phyloP scores from a whole-genome alignment of 2,888 invertebrate genomes.

The Ectemnius continuus region DNA sequence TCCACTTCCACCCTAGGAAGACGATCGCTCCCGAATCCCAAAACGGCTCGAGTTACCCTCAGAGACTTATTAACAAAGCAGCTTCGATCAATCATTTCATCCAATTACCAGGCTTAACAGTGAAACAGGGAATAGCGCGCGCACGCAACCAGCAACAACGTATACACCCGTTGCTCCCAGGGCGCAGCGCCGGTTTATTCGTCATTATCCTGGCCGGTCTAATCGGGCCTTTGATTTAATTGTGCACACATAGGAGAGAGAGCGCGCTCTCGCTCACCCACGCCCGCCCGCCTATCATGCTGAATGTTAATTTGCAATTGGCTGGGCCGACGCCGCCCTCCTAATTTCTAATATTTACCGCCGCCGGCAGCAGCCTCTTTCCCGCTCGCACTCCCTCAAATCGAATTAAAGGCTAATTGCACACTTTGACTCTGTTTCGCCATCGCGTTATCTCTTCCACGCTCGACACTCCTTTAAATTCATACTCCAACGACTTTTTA shows the following conservation, averaged over 20 bases:
- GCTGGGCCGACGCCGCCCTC: not conserved
- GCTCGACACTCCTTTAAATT: too few species aligned
- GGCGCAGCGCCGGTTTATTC: not conserved
- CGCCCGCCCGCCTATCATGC: too few species aligned
- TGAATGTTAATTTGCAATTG: not conserved
- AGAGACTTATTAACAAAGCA: conserved; percentile 52
- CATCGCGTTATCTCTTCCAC: not conserved
- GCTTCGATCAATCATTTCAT: conserved; percentile 48
- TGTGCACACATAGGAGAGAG: not conserved
- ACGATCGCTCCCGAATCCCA: conserved; percentile 44
- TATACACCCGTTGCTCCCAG: too few species aligned
- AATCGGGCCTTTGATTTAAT: conserved; percentile 19
- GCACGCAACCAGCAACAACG: too few species aligned
- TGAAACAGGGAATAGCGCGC: too few species aligned
- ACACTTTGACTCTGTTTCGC: not conserved
- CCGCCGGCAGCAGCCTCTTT: conserved; percentile 1
- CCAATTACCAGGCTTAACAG: conserved; percentile 45
- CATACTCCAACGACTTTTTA: too few species aligned
- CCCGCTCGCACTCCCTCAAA: not conserved
- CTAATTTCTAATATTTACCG: conserved; percentile 2
- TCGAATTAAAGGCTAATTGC: not conserved
- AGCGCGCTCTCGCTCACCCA: too few species aligned
- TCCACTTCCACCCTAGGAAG: conserved; percentile 18
- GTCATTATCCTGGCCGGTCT: conserved; percentile 22
- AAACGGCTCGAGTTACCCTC: conserved; percentile 49